Evolutionary conservation across 2,113 vertebrate species (phyloP).

Genomic region (Pogona vitticeps): DNA sequence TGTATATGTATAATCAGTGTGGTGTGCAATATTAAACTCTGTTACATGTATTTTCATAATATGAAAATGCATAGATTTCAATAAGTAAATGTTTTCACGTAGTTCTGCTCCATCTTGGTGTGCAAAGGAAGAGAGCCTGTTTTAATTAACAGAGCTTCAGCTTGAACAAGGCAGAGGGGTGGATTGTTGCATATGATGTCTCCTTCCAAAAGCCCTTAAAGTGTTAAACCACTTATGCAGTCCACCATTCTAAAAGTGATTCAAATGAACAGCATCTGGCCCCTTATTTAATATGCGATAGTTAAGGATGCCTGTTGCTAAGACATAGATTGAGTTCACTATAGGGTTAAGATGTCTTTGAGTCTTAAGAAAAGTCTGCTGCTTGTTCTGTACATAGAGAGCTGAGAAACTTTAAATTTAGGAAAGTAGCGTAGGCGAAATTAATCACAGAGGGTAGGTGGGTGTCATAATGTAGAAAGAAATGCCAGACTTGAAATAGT

Average conservation of each 20-base stretch:
- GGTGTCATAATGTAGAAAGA: neutral
- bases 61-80: neutral
- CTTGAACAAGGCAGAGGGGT: no score
- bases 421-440: slow-evolving; percentile 10
- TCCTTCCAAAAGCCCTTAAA: no score
- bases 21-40: neutral
- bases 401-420: slow-evolving; percentile 26
- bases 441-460: fast-evolving
- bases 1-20: neutral
- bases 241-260: no score
- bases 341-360: neutral
- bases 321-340: neutral
- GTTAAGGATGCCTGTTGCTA: neutral
- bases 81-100: neutral
- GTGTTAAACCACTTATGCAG: no score
- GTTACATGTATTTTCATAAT: neutral
- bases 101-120: no score
- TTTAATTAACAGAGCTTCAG: no score
- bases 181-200: no score
- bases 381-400: neutral
- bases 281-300: neutral
- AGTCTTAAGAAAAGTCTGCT: slow-evolving; percentile 8
- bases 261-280: no score
- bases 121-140: no score
- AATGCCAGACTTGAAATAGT: slow-evolving; percentile 23